phyloP scores from a whole-genome alignment of 2,888 invertebrate genomes.

The Campoplex capitator region DNA sequence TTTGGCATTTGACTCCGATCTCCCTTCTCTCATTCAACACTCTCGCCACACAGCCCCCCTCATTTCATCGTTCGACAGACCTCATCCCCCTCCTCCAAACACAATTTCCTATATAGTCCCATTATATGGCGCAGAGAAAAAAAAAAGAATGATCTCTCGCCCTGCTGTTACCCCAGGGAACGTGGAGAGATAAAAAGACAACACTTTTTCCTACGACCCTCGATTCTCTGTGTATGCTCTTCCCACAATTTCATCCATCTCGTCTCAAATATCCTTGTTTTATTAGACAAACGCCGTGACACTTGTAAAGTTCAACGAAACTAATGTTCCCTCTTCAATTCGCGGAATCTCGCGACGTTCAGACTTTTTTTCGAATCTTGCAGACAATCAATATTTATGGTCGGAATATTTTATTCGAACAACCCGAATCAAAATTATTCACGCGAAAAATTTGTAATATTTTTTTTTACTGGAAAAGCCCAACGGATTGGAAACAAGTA shows the following conservation, averaged over 20 bases:
- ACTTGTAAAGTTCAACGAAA: slow-evolving; percentile 22
- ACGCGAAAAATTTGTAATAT: too few species aligned
- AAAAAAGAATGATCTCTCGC: slow-evolving; percentile 43
- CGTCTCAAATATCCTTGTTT: slow-evolving; percentile 20
- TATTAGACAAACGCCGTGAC: slow-evolving; percentile 10
- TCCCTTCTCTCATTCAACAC: slow-evolving; percentile 33
- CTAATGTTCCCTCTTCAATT: background rate
- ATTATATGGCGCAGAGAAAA: slow-evolving; percentile 28
- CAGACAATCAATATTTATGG: too few species aligned
- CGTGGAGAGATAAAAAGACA: slow-evolving; percentile 27
- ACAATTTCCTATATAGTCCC: slow-evolving; percentile 68
- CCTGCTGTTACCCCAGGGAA: slow-evolving; percentile 49
- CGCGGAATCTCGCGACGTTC: background rate
- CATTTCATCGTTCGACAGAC: slow-evolving; percentile 50
- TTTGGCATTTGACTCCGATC: slow-evolving; percentile 79
- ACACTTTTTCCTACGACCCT: background rate
- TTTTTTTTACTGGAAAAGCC: too few species aligned
- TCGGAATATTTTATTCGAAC: too few species aligned
- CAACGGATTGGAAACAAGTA: too few species aligned
- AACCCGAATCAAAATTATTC: too few species aligned
- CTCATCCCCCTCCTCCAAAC: slow-evolving; percentile 33
- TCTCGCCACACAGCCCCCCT: background rate
- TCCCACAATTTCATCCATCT: slow-evolving; percentile 76
- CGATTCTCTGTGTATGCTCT: slow-evolving; percentile 76
- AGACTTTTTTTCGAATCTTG: background rate